Evolutionary conservation across 2,797 vertebrate species (phyloP).

Genomic region (Momotus momota): DNA sequence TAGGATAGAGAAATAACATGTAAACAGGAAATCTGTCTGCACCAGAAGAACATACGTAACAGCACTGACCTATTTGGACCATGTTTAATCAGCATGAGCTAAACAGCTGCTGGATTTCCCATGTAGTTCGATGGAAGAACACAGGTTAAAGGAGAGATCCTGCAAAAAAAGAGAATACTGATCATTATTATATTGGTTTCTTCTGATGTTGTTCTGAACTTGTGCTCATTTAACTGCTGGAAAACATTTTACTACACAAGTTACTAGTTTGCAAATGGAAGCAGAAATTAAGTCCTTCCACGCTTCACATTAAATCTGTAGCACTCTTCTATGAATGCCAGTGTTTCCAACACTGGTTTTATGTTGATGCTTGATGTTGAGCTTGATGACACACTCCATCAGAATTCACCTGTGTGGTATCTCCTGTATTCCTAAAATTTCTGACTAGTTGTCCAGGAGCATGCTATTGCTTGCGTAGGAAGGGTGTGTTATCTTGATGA

Average conservation of each 20-base stretch:
- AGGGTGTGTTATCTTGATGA: background rate
- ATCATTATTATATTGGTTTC: background rate
- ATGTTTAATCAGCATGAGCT: background rate
- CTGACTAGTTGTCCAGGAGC: background rate
- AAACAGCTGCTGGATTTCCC: background rate
- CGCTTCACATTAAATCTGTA: background rate
- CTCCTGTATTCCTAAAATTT: background rate
- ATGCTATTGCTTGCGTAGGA: background rate
- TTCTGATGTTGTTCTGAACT: background rate
- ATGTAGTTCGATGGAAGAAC: background rate
- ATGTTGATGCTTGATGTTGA: no score
- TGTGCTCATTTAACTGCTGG: background rate
- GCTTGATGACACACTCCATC: background rate
- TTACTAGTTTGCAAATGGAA: background rate
- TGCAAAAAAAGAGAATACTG: background rate
- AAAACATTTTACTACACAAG: background rate
- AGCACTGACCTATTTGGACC: background rate
- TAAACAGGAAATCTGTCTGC: background rate
- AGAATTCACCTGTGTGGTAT: background rate
- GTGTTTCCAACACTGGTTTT: background rate
- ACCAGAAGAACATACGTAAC: background rate
- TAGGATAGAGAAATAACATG: background rate
- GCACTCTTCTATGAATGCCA: background rate
- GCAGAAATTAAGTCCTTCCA: slow-evolving; percentile 8
- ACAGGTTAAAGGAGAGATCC: background rate